These are phyloP conservation scores for Antechinus stuartii DNA, from an alignment of 2,113 vertebrate species.

Conservation along the genomic window DNA sequence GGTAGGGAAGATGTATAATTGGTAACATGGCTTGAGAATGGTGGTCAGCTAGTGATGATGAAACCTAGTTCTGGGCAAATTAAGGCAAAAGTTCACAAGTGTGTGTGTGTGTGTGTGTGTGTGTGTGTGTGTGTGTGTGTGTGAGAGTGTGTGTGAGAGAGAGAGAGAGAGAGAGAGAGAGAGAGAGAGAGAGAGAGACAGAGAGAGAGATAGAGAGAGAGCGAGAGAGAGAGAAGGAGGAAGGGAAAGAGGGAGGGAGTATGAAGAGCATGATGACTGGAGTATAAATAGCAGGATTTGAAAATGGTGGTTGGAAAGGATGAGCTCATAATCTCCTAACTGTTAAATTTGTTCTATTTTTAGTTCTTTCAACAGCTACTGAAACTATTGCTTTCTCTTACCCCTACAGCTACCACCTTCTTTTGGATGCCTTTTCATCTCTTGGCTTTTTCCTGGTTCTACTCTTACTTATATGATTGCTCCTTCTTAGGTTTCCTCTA, in stretches of 20 bases:
- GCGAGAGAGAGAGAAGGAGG: too few relatives aligned
- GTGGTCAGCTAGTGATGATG: not conserved
- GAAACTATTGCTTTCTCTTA: not conserved
- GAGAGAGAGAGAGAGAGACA: too few relatives aligned
- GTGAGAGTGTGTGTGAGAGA: too few relatives aligned
- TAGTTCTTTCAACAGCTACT: not conserved
- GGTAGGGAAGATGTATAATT: not conserved
- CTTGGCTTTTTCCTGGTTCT: not conserved
- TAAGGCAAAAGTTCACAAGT: not conserved
- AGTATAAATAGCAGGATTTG: not conserved
- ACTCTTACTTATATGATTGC: not conserved
- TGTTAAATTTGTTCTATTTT: not conserved
- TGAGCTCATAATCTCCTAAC: not conserved
- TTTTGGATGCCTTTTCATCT: not conserved
- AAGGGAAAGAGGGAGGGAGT: too few relatives aligned
- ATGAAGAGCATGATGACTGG: too few relatives aligned
- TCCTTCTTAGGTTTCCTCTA: not conserved
- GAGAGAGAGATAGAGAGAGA: too few relatives aligned
- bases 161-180: too few relatives aligned
- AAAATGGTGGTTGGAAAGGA: not conserved
- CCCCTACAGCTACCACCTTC: not conserved
- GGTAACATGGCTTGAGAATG: not conserved
- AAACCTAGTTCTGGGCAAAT: not conserved
- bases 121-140: too few relatives aligned
- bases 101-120: not conserved